These are phyloP conservation scores for Temnothorax longispinosus DNA, from an alignment of 1,140 invertebrate genomes.

Conservation along the genomic window DNA sequence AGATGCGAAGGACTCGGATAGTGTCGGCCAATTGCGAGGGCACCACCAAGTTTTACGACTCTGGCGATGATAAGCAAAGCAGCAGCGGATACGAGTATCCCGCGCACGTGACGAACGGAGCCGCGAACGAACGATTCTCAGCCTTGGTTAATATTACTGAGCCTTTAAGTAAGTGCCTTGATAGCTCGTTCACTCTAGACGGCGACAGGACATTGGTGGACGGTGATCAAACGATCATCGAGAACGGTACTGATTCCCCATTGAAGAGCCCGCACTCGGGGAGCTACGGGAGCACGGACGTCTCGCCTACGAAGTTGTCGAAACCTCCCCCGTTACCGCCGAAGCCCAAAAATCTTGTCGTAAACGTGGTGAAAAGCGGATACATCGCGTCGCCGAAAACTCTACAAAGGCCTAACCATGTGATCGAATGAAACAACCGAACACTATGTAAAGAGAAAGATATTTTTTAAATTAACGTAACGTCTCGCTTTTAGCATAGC, in stretches of 20 bases:
- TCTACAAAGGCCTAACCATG: constrained; percentile 75
- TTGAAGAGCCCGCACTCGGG: constrained; percentile 47
- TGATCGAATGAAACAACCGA: constrained; percentile 65
- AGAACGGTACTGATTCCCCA: constrained; percentile 75
- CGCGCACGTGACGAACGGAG: constrained; percentile 41
- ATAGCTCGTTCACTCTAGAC: constrained; percentile 75
- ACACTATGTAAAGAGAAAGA: constrained; percentile 70
- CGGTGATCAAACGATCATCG: constrained; percentile 81
- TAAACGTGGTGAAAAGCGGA: constrained; percentile 75
- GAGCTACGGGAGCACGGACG: constrained; percentile 44
- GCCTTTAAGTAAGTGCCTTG: constrained; percentile 62
- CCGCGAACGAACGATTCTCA: constrained; percentile 61
- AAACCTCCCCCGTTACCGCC: constrained; percentile 84
- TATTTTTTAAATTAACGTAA: constrained; percentile 64
- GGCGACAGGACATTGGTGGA: constrained; percentile 77
- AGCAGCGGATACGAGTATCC: constrained; percentile 49
- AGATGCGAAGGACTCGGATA: constrained; percentile 78
- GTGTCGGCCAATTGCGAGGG: constrained; percentile 76
- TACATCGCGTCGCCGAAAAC: constrained; percentile 78
- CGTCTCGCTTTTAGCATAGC: background rate
- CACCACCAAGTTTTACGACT: constrained; percentile 83
- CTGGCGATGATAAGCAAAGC: constrained; percentile 75
- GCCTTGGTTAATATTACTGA: constrained; percentile 60
- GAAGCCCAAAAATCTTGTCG: constrained; percentile 82
- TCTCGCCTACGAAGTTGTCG: constrained; percentile 73